Evolutionary conservation across 1,140 invertebrate genomes (phyloP).

Genomic region (Drosophila albomicans): DNA sequence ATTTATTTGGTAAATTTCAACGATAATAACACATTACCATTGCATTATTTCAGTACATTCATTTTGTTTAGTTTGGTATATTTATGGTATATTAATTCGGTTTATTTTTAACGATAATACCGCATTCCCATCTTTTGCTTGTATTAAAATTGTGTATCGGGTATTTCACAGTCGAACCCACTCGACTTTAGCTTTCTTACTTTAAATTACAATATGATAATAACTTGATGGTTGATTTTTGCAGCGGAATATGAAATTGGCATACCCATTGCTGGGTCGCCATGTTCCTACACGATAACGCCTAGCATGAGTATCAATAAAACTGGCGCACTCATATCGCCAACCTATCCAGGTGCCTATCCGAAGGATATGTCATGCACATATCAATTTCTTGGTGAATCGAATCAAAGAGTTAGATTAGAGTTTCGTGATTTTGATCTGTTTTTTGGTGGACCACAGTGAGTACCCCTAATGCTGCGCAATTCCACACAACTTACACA

Average conservation of each 20-base stretch:
- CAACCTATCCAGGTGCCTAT: slow-evolving; percentile 99
- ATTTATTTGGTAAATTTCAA: no score
- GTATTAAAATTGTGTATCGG: no score
- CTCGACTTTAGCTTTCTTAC: no score
- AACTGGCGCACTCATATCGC: slow-evolving; percentile 95
- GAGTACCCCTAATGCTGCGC: slow-evolving; percentile 87
- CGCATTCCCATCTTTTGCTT: no score
- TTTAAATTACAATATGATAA: slow-evolving; percentile 1
- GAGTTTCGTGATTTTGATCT: slow-evolving; percentile 99
- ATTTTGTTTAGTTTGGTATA: no score
- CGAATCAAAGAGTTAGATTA: slow-evolving; percentile 95
- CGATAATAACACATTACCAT: no score
- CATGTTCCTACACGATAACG: slow-evolving; percentile 94
- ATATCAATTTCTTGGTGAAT: slow-evolving; percentile 96
- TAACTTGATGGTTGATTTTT: not conserved
- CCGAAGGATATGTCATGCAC: slow-evolving; percentile 97
- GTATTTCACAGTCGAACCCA: no score
- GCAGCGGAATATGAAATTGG: slow-evolving; percentile 96
- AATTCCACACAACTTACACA: slow-evolving; percentile 34
- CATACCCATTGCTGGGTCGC: slow-evolving; percentile 90
- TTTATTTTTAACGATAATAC: no score
- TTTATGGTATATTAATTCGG: no score
- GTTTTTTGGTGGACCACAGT: slow-evolving; percentile 99
- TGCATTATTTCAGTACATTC: no score
- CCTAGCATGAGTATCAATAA: slow-evolving; percentile 90